Percentiles rank a stretch among this genome's conserved stretches.
phyloP scores from a whole-genome alignment of 1,140 invertebrate species.

The Neuroterus valhalla region DNA sequence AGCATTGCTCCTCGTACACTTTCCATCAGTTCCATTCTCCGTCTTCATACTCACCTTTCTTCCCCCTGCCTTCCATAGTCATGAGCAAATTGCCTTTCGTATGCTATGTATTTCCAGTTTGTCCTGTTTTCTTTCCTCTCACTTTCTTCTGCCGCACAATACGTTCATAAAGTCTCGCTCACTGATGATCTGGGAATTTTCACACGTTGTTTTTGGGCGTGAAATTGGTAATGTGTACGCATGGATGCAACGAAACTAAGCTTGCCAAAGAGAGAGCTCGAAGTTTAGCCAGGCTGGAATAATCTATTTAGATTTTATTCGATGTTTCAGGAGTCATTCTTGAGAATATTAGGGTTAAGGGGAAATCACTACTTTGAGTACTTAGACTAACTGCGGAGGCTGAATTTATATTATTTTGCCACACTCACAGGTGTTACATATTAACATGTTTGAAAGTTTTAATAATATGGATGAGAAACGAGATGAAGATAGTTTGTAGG shows the following conservation, averaged over 20 bases:
- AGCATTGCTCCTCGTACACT: conserved; percentile 35
- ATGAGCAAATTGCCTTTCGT: conserved; percentile 42
- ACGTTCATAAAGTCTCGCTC: conserved; percentile 46
- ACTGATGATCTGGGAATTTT: conserved; percentile 50
- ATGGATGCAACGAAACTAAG: neutral
- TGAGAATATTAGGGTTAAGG: neutral
- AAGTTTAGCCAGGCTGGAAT: neutral
- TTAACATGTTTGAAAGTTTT: too few relatives aligned
- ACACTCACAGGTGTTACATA: too few relatives aligned
- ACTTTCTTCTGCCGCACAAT: conserved; percentile 40
- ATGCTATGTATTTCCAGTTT: conserved; percentile 34
- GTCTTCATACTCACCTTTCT: conserved; percentile 35
- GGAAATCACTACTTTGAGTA: too few relatives aligned
- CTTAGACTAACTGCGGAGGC: too few relatives aligned
- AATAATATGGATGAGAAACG: too few relatives aligned
- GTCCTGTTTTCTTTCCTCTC: conserved; percentile 15
- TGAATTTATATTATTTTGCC: too few relatives aligned
- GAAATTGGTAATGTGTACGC: conserved; percentile 34
- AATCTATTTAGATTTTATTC: conserved; percentile 18
- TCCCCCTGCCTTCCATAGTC: conserved; percentile 37
- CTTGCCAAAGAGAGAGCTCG: conserved; percentile 1
- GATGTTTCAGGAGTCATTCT: neutral
- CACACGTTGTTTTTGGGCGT: conserved; percentile 44
- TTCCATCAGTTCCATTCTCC: conserved; percentile 38
- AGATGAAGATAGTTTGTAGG: too few relatives aligned